These are phyloP conservation scores for Sprattus sprattus DNA, from an alignment of 2,113 vertebrate species.

Conservation along the genomic window DNA sequence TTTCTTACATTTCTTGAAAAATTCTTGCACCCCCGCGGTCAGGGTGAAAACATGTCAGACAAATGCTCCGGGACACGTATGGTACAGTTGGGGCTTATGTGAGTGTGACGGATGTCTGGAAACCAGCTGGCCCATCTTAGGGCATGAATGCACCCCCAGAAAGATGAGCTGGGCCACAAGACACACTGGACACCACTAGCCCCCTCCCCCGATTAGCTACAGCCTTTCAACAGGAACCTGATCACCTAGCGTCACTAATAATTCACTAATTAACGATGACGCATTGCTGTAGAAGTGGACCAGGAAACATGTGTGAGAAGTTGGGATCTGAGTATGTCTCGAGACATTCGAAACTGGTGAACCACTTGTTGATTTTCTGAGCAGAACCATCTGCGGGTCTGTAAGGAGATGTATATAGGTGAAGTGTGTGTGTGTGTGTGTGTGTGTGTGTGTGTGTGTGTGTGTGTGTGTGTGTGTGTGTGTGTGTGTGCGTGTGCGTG, in stretches of 20 bases:
- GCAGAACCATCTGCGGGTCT: constrained; percentile 37
- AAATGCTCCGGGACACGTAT: not conserved
- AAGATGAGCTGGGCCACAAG: not conserved
- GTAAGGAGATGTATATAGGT: not conserved
- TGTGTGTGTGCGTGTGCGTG: not conserved
- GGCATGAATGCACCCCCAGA: not conserved
- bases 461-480: not conserved
- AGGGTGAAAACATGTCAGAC: not conserved
- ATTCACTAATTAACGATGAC: not conserved
- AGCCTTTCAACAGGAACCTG: not conserved
- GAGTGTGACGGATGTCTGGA: not conserved
- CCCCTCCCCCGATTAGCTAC: not conserved
- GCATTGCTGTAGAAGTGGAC: not conserved
- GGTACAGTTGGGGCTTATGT: not conserved
- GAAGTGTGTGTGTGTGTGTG: not conserved
- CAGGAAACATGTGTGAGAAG: not conserved
- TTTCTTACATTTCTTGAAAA: not conserved
- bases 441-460: constrained; percentile 1
- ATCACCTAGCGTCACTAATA: not conserved
- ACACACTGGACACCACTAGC: not conserved
- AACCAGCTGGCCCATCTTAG: not conserved
- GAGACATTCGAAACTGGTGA: not conserved
- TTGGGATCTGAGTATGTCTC: not conserved
- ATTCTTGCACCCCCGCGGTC: not conserved
- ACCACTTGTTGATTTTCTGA: constrained; percentile 20